Conservation (phyloP, 2,797 vertebrate species). For the Rhinichthys osculus region DNA sequence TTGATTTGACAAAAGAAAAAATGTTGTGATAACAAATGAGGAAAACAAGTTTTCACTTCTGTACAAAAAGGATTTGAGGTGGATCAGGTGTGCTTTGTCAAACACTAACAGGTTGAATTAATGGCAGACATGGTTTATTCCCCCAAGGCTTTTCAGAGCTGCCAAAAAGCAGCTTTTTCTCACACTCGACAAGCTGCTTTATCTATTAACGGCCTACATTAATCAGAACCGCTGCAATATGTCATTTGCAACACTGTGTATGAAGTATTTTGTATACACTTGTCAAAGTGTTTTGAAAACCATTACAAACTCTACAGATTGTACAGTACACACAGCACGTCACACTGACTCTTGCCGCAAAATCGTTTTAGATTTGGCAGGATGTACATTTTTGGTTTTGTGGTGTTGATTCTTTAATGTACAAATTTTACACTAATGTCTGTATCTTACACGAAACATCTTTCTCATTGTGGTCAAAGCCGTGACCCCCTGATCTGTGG, state of each 20-base stretch:
- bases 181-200: conserved; percentile 47
- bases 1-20: too few relatives aligned
- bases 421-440: not conserved
- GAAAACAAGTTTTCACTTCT: conserved; percentile 24
- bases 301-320: conserved; percentile 15
- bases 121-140: conserved; percentile 31
- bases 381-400: not conserved
- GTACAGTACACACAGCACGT: not conserved
- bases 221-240: conserved; percentile 35
- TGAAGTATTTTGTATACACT: conserved; percentile 19
- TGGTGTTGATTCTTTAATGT: not conserved
- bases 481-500: conserved; percentile 63
- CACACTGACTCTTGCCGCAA: not conserved
- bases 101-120: conserved; percentile 54
- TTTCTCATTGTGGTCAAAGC: conserved; percentile 56
- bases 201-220: conserved; percentile 39
- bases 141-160: conserved; percentile 39
- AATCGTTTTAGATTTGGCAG: not conserved
- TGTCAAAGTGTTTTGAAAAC: conserved; percentile 31
- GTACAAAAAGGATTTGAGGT: conserved; percentile 39
- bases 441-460: conserved; percentile 57
- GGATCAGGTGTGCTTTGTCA: conserved; percentile 53
- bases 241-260: conserved; percentile 22
- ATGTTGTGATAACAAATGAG: too few relatives aligned
- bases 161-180: conserved; percentile 52